Conservation (phyloP, 35 echinoderm and acorn worm species). For the Heliocidaris tuberculata region DNA sequence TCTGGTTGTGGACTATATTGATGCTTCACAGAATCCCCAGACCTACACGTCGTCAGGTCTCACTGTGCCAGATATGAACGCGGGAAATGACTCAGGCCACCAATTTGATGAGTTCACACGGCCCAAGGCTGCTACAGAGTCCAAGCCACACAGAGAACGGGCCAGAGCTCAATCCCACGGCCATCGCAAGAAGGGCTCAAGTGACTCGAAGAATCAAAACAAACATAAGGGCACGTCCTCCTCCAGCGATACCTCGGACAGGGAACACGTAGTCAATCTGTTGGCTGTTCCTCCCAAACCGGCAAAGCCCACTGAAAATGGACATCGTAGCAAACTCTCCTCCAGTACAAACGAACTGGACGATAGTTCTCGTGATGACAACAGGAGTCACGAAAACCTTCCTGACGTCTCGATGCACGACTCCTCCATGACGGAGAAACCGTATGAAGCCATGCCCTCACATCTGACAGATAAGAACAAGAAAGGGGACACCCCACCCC, state of each 20-base stretch:
- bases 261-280: background rate
- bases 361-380: background rate
- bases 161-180: constrained; percentile 90
- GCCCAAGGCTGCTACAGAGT: constrained; percentile 61
- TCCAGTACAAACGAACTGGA: background rate
- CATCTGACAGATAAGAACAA: background rate
- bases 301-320: constrained; percentile 42
- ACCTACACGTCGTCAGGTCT: constrained; percentile 44
- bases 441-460: constrained; percentile 6
- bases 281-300: constrained; percentile 36
- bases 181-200: constrained; percentile 77
- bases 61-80: constrained; percentile 56
- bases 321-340: constrained; percentile 49
- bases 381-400: constrained; percentile 53
- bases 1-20: constrained; percentile 81
- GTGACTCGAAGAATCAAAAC: constrained; percentile 57
- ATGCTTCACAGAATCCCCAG: constrained; percentile 55
- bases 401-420: constrained; percentile 49
- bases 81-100: constrained; percentile 66
- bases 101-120: constrained; percentile 58
- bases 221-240: constrained; percentile 49
- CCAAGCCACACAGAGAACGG: constrained; percentile 78
- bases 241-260: constrained; percentile 7
- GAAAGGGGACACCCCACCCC: background rate
- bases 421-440: constrained; percentile 41